Evolutionary conservation across 2,888 invertebrate genomes (phyloP).

Genomic region (Plutella xylostella): DNA sequence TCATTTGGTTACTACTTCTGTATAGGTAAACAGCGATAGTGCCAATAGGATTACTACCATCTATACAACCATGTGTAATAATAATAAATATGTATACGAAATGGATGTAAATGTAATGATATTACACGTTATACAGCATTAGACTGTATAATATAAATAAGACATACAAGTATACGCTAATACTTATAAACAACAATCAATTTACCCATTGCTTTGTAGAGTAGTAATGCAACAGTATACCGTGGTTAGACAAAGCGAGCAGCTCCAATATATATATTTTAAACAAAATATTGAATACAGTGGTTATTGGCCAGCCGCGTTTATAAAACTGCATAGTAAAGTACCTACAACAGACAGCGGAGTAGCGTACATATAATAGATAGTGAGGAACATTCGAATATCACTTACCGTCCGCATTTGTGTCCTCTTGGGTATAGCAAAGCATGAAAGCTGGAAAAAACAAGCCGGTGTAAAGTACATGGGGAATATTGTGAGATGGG

Average conservation of each 20-base stretch:
- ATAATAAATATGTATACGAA: too few species aligned
- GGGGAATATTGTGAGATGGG: too few species aligned
- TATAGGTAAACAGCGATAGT: too few species aligned
- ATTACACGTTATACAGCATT: too few species aligned
- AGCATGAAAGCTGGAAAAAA: slow-evolving; percentile 92
- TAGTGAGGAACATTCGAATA: neutral
- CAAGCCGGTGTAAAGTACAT: slow-evolving; percentile 17
- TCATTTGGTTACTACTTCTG: too few species aligned
- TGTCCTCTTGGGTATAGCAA: slow-evolving; percentile 93
- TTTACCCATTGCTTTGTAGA: neutral
- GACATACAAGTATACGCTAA: too few species aligned
- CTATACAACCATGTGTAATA: too few species aligned
- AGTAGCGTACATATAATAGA: slow-evolving; percentile 1
- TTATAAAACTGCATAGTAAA: slow-evolving; percentile 40
- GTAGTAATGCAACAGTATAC: slow-evolving; percentile 10
- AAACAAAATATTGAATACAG: slow-evolving; percentile 30
- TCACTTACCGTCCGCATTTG: slow-evolving; percentile 88
- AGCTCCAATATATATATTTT: slow-evolving; percentile 39
- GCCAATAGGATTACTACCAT: too few species aligned
- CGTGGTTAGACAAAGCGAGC: slow-evolving; percentile 52
- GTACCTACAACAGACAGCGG: slow-evolving; percentile 8
- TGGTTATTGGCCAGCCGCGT: slow-evolving; percentile 56
- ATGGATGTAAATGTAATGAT: too few species aligned
- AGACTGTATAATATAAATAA: too few species aligned
- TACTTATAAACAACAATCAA: too few species aligned